Base-by-base conservation (phyloP, 2,888 invertebrate genomes). In the Molanna angustata region DNA sequence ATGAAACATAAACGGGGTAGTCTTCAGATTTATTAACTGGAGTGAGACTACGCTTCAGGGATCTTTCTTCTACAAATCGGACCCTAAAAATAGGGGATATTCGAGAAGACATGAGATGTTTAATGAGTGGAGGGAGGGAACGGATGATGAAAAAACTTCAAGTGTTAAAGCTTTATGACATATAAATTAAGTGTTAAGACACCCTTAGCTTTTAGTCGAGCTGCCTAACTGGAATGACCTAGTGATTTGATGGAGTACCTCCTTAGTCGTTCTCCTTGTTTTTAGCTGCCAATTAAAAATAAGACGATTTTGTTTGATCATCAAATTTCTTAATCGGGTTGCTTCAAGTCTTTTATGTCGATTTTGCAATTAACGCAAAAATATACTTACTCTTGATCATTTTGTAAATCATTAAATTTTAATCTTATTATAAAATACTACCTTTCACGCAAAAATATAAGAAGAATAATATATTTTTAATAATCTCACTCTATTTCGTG, bases 1-100 rank as follows among this genome's bases (percentile, higher is more conserved):
- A 52, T 33, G 49, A 45, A 54, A 54, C 54, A 54, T 57, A 57
- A 57, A 57, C 44, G 52, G 54, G 57, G 54, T 57, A 50, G 57
- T 49, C 51, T 37, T 47, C 51, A 52, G 54, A 54, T 57, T 57
- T 57, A 57, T 57, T 57, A 54, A 47, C 54, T 57, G 51, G 54
- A 57, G 57, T 51, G 48, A 56, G 49, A 49, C 56, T 40, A 51
- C 45, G 18, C 52, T 52, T 41, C 17, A 47, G 35, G 40, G 39
- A 33, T 41, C 43, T 31, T 35, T n/a, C 19, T 39, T 45, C 14
- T 21, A 41, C n/a, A n/a, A 43, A 35, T 43, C 19, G 32, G 4
- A 20, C 13, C 33, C 21, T 16, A 35, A 44, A 27, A 44, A 17
- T 21, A 49, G 19, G 33, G n/a, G n/a, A n/a, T n/a, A n/a, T 32